Base-by-base conservation (phyloP, 2,888 invertebrate genomes). In the Himalopsyche tibetana region DNA sequence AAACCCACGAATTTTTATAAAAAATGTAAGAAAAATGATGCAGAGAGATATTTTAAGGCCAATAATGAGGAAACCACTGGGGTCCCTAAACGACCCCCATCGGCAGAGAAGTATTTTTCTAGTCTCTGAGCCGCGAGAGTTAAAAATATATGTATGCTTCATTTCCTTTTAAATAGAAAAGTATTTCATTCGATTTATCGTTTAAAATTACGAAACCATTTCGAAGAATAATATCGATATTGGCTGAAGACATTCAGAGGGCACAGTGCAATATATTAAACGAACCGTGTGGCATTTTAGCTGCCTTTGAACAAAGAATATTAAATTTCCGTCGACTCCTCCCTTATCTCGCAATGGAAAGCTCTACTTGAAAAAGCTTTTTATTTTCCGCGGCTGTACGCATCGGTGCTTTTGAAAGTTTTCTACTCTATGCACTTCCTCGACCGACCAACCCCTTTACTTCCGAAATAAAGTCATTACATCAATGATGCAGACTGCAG, bases 341-440 rank as follows among this genome's bases (percentile, higher is more conserved):
- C 63, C 63, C 63, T 63, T 63, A 63, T 63, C 63, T 63, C 28
- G 63, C 63, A 63, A 9, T 63, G 63, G 63, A 63, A 63, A 28
- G 9, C 28, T 63, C 63, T 63, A 63, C 63, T 63, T 63, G n/a
- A 63, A 28, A 63, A 28, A 6, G 19, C 63, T 63, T 63, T 51
- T 63, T 63, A 63, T 63, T 63, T 63, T 63, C 63, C 63, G 63
- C 63, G 63, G 63, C 63, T 19, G n/a, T 63, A 63, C 63, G 63
- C 63, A 6, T 63, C 63, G 63, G 19, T 63, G 28, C 63, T 6
- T 63, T 63, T 63, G n/a, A 63, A 63, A 63, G 63, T 63, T 63
- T 63, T 63, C 63, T 63, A 28, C 19, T n/a, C 19, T 9, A 19
- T 63, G 63, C 63, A 28, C 19, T 19, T 19, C 19, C 28, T n/a